phyloP scores from a whole-genome alignment of 2,113 vertebrate species.

The Erinaceus europaeus region DNA sequence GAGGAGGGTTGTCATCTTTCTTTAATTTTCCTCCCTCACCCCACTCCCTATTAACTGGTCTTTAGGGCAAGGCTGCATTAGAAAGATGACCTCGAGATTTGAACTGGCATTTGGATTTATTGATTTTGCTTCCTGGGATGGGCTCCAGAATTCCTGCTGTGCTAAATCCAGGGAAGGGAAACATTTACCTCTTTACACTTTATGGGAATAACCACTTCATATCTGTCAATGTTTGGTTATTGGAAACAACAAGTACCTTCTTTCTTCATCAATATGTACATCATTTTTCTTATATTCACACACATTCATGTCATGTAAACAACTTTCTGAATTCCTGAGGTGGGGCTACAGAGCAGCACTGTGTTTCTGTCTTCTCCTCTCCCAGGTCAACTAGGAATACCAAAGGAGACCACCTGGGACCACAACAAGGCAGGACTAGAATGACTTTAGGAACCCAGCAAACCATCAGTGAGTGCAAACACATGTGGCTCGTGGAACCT shows the following conservation, averaged over 20 bases:
- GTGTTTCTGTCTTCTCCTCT: too few species aligned
- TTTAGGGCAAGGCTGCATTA: not conserved
- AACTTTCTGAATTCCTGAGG: too few species aligned
- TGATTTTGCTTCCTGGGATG: not conserved
- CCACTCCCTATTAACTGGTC: not conserved
- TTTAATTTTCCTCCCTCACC: not conserved
- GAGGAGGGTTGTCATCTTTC: not conserved
- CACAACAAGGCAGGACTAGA: too few species aligned
- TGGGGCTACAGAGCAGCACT: too few species aligned
- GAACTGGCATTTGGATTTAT: not conserved
- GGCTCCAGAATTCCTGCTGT: not conserved
- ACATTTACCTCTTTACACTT: not conserved
- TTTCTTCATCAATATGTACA: not conserved
- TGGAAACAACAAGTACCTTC: conserved; percentile 26
- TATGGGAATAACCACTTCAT: not conserved
- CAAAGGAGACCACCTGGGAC: too few species aligned
- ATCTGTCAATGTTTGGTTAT: not conserved
- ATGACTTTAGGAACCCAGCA: too few species aligned
- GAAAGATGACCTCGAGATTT: not conserved
- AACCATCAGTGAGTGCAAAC: too few species aligned
- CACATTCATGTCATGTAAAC: not conserved
- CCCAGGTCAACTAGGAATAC: too few species aligned
- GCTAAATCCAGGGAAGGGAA: not conserved
- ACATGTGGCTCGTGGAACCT: too few species aligned
- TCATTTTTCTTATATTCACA: not conserved